Conservation (phyloP, 1,140 invertebrate species). For the Atta cephalotes region DNA sequence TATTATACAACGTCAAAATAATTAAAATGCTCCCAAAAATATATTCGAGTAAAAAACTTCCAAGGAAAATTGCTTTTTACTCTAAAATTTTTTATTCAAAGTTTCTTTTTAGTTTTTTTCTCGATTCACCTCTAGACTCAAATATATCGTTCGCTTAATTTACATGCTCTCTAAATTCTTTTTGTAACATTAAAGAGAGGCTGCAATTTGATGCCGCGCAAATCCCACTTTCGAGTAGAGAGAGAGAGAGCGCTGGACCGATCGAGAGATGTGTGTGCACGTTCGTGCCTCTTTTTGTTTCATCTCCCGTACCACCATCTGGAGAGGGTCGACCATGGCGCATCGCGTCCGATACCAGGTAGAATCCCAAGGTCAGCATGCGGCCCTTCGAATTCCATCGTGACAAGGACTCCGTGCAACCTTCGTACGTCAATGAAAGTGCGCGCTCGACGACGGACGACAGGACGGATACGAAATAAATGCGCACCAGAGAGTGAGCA, state of each 20-base stretch:
- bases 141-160: not conserved
- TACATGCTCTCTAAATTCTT: not conserved
- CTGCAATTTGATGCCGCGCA: not conserved
- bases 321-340: slow-evolving; percentile 61
- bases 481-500: not conserved
- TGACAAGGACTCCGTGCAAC: slow-evolving; percentile 70
- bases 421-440: slow-evolving; percentile 73
- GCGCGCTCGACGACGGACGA: slow-evolving; percentile 8
- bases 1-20: too few relatives aligned
- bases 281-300: slow-evolving; percentile 70
- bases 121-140: too few relatives aligned
- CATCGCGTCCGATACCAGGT: slow-evolving; percentile 66
- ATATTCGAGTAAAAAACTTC: too few relatives aligned
- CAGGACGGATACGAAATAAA: not conserved
- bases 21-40: too few relatives aligned
- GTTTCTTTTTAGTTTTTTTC: too few relatives aligned
- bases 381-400: slow-evolving; percentile 74
- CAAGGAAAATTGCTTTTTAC: too few relatives aligned
- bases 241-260: not conserved
- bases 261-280: slow-evolving; percentile 11
- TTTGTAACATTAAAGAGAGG: not conserved
- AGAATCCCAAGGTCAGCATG: slow-evolving; percentile 72
- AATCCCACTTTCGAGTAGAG: not conserved
- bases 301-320: slow-evolving; percentile 68
- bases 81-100: too few relatives aligned